A percentile compares a stretch with the other conserved stretches of the same genome.
phyloP scores from a whole-genome alignment of 2,888 invertebrate genomes.

The Thysanoteuthis rhombus region DNA sequence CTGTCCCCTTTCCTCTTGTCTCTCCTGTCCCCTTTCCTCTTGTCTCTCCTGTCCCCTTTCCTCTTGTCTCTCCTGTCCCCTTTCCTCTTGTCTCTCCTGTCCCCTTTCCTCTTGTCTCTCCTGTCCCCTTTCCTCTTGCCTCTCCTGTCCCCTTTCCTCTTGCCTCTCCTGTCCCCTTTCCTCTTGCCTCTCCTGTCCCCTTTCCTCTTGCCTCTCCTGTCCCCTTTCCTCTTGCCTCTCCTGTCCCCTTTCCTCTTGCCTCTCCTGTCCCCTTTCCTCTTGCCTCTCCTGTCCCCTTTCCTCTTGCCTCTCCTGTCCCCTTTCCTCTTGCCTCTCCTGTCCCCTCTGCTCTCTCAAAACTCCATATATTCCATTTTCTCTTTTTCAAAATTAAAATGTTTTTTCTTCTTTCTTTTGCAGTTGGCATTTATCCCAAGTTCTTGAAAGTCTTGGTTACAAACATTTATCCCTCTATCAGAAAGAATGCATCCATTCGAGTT shows the following conservation, averaged over 20 bases:
- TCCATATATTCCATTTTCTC: too few species aligned
- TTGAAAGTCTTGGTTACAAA: conserved; percentile 77
- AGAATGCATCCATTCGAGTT: conserved; percentile 76
- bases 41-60: too few species aligned
- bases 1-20: too few species aligned
- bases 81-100: neutral
- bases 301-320: neutral
- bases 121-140: too few species aligned
- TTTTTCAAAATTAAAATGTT: neutral
- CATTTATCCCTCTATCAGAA: conserved; percentile 70
- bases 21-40: too few species aligned
- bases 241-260: too few species aligned
- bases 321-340: too few species aligned
- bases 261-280: too few species aligned
- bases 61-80: neutral
- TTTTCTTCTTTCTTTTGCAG: conserved; percentile 69
- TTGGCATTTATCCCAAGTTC: conserved; percentile 79
- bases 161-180: neutral
- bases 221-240: too few species aligned
- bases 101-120: too few species aligned
- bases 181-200: neutral
- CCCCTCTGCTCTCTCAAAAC: too few species aligned
- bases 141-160: neutral
- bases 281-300: neutral
- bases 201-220: neutral